phyloP scores from a whole-genome alignment of 1,140 invertebrate species.

The Drosophila takahashii region DNA sequence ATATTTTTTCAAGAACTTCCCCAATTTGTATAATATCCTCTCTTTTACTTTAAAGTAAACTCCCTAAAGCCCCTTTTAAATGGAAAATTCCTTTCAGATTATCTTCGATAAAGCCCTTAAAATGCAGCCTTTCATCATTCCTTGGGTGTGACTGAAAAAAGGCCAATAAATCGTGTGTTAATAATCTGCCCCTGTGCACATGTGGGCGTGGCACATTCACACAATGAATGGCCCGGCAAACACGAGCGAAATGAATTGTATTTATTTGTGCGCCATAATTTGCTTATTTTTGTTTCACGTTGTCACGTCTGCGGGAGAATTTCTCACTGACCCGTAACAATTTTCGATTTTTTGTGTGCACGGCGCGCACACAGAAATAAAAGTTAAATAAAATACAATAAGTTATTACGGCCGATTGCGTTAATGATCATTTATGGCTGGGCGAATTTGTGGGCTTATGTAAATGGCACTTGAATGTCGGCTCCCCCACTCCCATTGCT shows the following conservation, averaged over 20 bases:
- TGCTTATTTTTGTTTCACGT: constrained; percentile 49
- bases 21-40: not conserved
- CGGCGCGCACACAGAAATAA: constrained; percentile 27
- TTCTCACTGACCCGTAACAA: constrained; percentile 64
- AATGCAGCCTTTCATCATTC: constrained; percentile 2
- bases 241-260: constrained; percentile 47
- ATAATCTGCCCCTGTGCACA: constrained; percentile 45
- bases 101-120: not conserved
- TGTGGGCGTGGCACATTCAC: constrained; percentile 39
- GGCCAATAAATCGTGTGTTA: constrained; percentile 59
- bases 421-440: constrained; percentile 70
- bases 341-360: constrained; percentile 17
- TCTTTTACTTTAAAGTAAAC: not conserved
- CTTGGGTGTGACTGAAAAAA: constrained; percentile 35
- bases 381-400: constrained; percentile 68
- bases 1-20: too few relatives aligned
- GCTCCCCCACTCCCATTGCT: not conserved
- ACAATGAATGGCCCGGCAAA: constrained; percentile 15
- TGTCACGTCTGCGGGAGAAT: constrained; percentile 66
- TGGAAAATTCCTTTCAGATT: not conserved
- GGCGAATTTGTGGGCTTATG: constrained; percentile 60
- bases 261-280: constrained; percentile 66
- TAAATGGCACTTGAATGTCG: constrained; percentile 45
- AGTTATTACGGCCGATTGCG: constrained; percentile 67
- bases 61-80: not conserved